phyloP scores from a whole-genome alignment of 2,888 invertebrate species.

The Orchesella flavescens region DNA sequence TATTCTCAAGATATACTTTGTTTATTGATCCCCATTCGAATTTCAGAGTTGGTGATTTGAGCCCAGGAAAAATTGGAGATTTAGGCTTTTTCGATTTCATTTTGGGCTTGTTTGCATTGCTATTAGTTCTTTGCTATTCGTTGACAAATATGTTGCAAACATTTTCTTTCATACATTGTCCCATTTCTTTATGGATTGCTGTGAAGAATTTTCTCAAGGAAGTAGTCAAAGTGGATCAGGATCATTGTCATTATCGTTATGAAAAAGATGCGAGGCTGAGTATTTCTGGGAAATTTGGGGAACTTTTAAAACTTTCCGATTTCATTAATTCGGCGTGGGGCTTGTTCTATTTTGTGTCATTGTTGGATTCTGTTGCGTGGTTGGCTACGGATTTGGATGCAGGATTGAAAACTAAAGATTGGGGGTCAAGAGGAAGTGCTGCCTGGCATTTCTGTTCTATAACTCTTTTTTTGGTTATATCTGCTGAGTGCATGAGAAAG shows the following conservation, averaged over 20 bases:
- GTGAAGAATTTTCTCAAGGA: conserved; percentile 25
- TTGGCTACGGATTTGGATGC: conserved; percentile 44
- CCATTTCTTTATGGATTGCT: conserved; percentile 35
- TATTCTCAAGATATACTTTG: conserved; percentile 36
- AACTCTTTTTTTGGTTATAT: conserved; percentile 4
- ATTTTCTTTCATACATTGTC: conserved; percentile 8
- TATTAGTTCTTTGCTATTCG: neutral
- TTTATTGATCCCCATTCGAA: conserved; percentile 28
- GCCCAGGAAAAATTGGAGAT: too few species aligned
- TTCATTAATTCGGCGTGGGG: conserved; percentile 25
- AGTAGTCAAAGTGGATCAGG: neutral
- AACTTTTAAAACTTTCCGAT: conserved; percentile 20
- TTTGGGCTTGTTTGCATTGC: neutral
- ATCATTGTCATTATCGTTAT: neutral
- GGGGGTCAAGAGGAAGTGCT: neutral
- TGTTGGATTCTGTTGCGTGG: conserved; percentile 42
- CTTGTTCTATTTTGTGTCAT: conserved; percentile 22
- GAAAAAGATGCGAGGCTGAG: neutral
- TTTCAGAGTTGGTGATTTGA: neutral
- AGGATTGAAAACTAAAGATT: conserved; percentile 37
- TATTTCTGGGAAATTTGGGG: neutral
- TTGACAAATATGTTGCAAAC: conserved; percentile 1
- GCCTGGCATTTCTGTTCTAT: conserved; percentile 18
- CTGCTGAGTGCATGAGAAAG: conserved; percentile 41
- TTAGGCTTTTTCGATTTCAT: neutral